Evolutionary conservation across 2,113 vertebrate species (phyloP).

Genomic region (Upupa epops): DNA sequence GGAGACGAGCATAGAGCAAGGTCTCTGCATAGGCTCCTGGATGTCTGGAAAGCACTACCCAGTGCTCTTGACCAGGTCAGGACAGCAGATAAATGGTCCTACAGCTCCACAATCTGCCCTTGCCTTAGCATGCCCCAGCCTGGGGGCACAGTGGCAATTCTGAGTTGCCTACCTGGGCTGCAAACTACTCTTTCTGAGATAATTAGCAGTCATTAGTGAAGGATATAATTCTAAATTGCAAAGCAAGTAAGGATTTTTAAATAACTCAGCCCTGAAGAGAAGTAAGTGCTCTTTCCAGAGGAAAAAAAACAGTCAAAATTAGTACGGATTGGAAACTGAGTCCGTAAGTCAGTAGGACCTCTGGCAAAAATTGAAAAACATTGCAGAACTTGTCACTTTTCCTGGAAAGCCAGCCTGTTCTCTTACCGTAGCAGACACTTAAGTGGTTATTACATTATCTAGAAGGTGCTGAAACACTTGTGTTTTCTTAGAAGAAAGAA

Average conservation of each 20-base stretch:
- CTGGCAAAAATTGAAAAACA: neutral
- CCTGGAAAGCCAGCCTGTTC: neutral
- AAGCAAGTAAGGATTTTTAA: neutral
- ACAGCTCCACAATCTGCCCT: neutral
- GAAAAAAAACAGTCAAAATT: neutral
- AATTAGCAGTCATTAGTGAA: neutral
- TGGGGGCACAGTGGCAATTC: fast-evolving
- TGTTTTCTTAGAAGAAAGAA: neutral
- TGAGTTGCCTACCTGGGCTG: neutral
- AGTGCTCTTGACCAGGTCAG: neutral
- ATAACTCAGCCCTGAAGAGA: neutral
- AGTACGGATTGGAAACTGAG: neutral
- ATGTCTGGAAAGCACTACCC: neutral
- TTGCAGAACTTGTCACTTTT: neutral
- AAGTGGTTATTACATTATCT: neutral
- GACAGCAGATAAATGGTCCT: neutral
- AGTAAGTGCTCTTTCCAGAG: neutral
- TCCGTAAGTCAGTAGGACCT: neutral
- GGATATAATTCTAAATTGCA: neutral
- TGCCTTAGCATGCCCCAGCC: neutral
- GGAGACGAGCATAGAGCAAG: neutral
- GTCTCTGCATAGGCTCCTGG: neutral
- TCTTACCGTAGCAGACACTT: neutral
- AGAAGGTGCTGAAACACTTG: neutral
- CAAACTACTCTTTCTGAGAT: neutral